phyloP scores from a whole-genome alignment of 1,140 invertebrate species.

The Antheraea mylitta region DNA sequence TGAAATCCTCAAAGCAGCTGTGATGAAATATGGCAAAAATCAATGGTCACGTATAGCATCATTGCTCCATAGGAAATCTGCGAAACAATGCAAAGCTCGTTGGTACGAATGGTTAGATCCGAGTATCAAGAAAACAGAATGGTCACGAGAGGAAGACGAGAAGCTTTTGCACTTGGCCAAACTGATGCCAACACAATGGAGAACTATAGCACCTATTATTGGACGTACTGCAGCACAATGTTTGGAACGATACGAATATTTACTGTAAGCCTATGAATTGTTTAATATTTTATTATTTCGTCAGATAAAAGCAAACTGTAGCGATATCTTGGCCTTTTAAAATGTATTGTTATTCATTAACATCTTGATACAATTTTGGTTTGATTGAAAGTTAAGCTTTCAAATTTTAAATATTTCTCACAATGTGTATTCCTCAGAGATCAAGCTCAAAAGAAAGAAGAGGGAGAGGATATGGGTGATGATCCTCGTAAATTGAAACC shows the following conservation, averaged over 20 bases:
- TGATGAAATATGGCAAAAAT: slow-evolving; percentile 99
- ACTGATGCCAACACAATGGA: slow-evolving; percentile 99
- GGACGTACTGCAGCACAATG: slow-evolving; percentile 99
- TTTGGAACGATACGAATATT: slow-evolving; percentile 97
- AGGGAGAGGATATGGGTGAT: slow-evolving; percentile 94
- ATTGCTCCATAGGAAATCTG: slow-evolving; percentile 98
- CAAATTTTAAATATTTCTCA: slow-evolving; percentile 5
- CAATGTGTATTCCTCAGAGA: slow-evolving; percentile 81
- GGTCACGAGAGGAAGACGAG: slow-evolving; percentile 99
- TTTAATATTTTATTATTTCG: not conserved
- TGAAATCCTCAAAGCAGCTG: slow-evolving; percentile 99
- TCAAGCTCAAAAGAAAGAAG: slow-evolving; percentile 98
- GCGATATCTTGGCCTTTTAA: too few species aligned
- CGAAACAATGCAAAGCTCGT: slow-evolving; percentile 99
- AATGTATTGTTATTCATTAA: too few species aligned
- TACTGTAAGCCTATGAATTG: slow-evolving; percentile 84
- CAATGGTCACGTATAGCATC: slow-evolving; percentile 99
- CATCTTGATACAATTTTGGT: too few species aligned
- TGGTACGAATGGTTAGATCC: slow-evolving; percentile 99
- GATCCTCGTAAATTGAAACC: slow-evolving; percentile 98
- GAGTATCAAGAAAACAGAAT: slow-evolving; percentile 99
- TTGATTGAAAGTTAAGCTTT: too few species aligned
- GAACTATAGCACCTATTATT: slow-evolving; percentile 99
- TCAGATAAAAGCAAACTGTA: too few species aligned
- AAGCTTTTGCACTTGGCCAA: slow-evolving; percentile 98